Evolutionary conservation across 2,113 vertebrate species (phyloP), one percentile per base, ranked within the genome.

Genomic region (Tauraco erythrolophus): DNA sequence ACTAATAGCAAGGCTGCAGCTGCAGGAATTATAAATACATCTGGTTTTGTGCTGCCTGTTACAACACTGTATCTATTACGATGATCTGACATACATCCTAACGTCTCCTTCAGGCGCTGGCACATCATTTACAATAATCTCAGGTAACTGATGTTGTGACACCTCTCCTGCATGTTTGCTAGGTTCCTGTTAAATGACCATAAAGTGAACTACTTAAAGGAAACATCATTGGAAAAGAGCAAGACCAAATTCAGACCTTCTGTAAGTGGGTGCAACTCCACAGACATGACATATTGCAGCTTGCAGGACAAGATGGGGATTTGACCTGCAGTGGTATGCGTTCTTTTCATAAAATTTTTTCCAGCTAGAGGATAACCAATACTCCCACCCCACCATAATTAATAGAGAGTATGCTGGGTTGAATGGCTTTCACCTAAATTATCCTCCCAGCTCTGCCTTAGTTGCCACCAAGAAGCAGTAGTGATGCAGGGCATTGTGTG

Each of bases 11-110:
- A 95, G 82, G 58, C 97, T 98, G 91, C 98, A 98, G 98, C 98
- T 98, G 97, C 95, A 84, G 78, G 96, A 96, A 97, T 97, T 98
- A 98, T 97, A 98, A 98, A 98, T 98, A 89, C 97, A 97, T 98
- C 98, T 98, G 97, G 77, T 98, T 98, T 95, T 93, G 75, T 96
- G 92, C 93, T 93, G 92, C 94, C 89, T 98, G 94, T 51, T 98
- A 92, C 96, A 97, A 97, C 97, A 97, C 91, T 95, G 93, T 97
- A 97, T 98, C 97, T 93, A 92, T 98, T 98, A 98, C 94, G 97
- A 95, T 94, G 97, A 98, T 94, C 91, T 96, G 95, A 98, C 97
- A 97, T 93, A 94, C 94, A 97, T 97, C 94, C 93, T 91, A 97
- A 96, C 94, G 92, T 97, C 96, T 97, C 97, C 97, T 97, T 97